Base-by-base conservation (phyloP, 2,797 vertebrate species). In the Apogon hyalosoma region DNA sequence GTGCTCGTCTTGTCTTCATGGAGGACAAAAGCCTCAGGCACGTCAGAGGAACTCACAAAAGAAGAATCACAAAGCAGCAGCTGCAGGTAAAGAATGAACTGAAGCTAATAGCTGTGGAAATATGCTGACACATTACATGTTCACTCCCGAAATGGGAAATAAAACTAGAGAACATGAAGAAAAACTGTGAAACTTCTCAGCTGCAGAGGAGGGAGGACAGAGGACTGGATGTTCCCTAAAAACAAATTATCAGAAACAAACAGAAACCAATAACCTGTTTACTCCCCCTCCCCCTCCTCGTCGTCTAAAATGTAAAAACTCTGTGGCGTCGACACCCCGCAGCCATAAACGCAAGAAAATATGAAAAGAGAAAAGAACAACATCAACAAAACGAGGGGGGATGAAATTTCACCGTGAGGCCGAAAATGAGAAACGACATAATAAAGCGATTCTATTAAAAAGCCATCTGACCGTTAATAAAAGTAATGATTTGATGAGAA, bases 381-480 rank as follows among this genome's bases (percentile, higher is more conserved):
- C 82, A 79, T 83, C 87, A 84, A 83, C 85, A 87, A 63, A 86
- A 81, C 11, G 21, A 28, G 24, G 11, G 41, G 63, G 80, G 79
- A 69, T 80, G 73, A 80, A 47, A 82, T 80, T 85, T 87, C 69
- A 80, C 73, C 58, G 60, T 50, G 72, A 77, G 77, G 85, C 63
- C 28, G 76, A 88, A 85, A 88, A 90, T 89, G 90, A 92, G 88
- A 86, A 91, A 91, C 76, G 82, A 93, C 90, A 87, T 89, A 92
- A 92, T 93, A 90, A 92, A 94, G 84, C 28, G 83, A 88, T 92
- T 94, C 91, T 92, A 94, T 94, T 93, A 94, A 94, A 94, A 94
- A 92, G 69, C 88, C 90, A 93, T 92, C 90, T 91, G 91, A 93
- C 88, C 89, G 86, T 94, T 92, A 92, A 93, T 93, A 94, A 92